Evolutionary conservation across 2,888 invertebrate genomes (phyloP).

Genomic region (Clostera curtula): DNA sequence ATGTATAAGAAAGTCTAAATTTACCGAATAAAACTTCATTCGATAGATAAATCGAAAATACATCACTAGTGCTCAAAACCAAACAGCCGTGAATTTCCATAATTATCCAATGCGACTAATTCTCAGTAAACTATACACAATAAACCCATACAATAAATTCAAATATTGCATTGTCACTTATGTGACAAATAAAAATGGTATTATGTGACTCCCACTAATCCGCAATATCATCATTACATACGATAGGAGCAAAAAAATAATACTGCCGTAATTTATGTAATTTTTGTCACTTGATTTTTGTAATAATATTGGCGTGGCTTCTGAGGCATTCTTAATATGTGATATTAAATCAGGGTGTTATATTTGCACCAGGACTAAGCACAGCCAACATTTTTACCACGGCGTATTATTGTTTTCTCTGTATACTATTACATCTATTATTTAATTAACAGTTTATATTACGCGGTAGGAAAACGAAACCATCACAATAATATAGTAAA

Average conservation of each 20-base stretch:
- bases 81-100: conserved; percentile 47
- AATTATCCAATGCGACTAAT: conserved; percentile 61
- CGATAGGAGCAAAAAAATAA: too few species aligned
- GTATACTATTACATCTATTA: conserved; percentile 57
- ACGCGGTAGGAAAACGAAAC: conserved; percentile 71
- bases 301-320: too few species aligned
- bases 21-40: too few species aligned
- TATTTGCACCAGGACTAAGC: too few species aligned
- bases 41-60: conserved; percentile 1
- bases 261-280: too few species aligned
- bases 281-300: too few species aligned
- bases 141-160: conserved; percentile 50
- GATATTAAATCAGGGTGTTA: too few species aligned
- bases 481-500: conserved; percentile 70
- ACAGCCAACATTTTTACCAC: too few species aligned
- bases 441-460: conserved; percentile 65
- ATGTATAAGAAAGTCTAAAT: too few species aligned
- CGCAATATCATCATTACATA: too few species aligned
- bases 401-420: too few species aligned
- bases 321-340: too few species aligned
- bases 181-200: conserved; percentile 58
- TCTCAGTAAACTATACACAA: conserved; percentile 45
- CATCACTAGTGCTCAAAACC: conserved; percentile 26
- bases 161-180: conserved; percentile 53
- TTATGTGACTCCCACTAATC: conserved; percentile 63